Evolutionary conservation across 2,888 invertebrate genomes (phyloP).

Genomic region (Macaria notata): DNA sequence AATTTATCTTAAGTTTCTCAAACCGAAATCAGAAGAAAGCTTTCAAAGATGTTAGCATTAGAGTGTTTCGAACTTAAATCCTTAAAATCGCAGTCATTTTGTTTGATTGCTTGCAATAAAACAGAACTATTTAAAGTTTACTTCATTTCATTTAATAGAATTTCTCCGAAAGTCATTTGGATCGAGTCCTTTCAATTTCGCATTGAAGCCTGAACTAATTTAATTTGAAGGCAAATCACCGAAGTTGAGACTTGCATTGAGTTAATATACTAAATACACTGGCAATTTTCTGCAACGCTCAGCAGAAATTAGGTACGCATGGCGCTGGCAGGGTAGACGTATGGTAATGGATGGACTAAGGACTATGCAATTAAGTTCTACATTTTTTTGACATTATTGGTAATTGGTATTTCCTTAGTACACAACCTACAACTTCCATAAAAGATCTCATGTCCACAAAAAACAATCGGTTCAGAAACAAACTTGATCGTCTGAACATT

Average conservation of each 20-base stretch:
- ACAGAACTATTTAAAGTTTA: constrained; percentile 12
- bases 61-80: constrained; percentile 2
- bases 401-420: too few species aligned
- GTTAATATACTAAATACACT: constrained; percentile 18
- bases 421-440: too few species aligned
- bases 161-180: not conserved
- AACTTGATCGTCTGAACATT: too few species aligned
- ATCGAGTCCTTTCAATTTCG: constrained; percentile 8
- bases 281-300: constrained; percentile 33
- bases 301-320: constrained; percentile 35
- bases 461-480: too few species aligned
- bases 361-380: not conserved
- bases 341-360: constrained; percentile 18
- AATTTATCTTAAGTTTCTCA: too few species aligned
- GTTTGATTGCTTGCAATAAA: constrained; percentile 5
- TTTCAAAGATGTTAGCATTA: not conserved
- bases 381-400: too few species aligned
- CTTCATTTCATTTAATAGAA: constrained; percentile 7
- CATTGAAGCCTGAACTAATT: constrained; percentile 23
- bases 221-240: constrained; percentile 26
- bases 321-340: constrained; percentile 27
- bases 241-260: constrained; percentile 29
- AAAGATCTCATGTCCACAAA: too few species aligned
- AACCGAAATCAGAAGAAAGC: not conserved
- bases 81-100: constrained; percentile 6